A percentile compares a stretch with the other conserved stretches of the same genome.
These are phyloP conservation scores for Chionis minor DNA, from an alignment of 2,113 vertebrate species.

Conservation along the genomic window DNA sequence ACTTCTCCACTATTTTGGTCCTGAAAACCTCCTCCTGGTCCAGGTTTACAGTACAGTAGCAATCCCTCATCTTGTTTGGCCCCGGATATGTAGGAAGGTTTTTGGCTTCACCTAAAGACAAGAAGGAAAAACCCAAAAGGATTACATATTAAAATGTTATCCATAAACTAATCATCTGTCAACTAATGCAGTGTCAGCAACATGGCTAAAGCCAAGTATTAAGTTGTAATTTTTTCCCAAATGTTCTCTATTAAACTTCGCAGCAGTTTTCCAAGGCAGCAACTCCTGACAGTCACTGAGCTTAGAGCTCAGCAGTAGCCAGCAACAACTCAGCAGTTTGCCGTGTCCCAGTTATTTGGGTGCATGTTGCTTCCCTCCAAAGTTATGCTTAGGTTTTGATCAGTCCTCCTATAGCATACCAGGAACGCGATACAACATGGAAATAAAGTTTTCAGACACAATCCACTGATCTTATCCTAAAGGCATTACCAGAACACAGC, in stretches of 20 bases:
- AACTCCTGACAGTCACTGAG: background rate
- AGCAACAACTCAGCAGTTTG: background rate
- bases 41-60: conserved; percentile 98
- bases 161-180: background rate
- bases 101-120: conserved; percentile 91
- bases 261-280: background rate
- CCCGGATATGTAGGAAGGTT: conserved; percentile 96
- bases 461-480: background rate
- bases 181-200: background rate
- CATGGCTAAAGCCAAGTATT: background rate
- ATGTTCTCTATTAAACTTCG: background rate
- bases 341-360: background rate
- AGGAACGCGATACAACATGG: background rate
- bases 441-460: background rate
- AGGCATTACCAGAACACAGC: background rate
- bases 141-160: background rate
- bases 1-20: conserved; percentile 98
- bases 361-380: background rate
- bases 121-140: background rate
- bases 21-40: conserved; percentile 99
- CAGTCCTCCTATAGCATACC: background rate
- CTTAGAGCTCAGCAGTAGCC: background rate
- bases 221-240: background rate
- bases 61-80: conserved; percentile 96
- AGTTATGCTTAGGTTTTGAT: background rate